Conservation (phyloP, 1,140 invertebrate genomes). For the Dreissena polymorpha region DNA sequence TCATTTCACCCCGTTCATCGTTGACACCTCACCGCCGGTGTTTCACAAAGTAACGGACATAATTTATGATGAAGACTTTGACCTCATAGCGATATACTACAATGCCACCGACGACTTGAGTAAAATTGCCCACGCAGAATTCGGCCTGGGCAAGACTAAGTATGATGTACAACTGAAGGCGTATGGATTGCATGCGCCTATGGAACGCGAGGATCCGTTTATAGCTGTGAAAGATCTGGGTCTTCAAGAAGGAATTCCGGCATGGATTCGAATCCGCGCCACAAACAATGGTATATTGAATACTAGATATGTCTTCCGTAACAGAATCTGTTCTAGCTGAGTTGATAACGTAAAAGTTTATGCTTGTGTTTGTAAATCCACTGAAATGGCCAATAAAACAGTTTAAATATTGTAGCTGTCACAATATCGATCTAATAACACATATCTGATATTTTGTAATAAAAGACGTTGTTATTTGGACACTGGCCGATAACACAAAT, state of each 20-base stretch:
- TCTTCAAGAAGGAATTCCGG: slow-evolving; percentile 59
- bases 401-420: too few relatives aligned
- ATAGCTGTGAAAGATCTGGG: slow-evolving; percentile 63
- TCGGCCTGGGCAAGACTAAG: slow-evolving; percentile 68
- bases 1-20: slow-evolving; percentile 63
- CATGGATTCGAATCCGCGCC: slow-evolving; percentile 64
- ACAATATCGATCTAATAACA: too few relatives aligned
- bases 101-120: slow-evolving; percentile 60
- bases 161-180: slow-evolving; percentile 66
- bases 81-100: slow-evolving; percentile 66
- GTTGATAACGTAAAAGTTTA: too few relatives aligned
- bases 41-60: slow-evolving; percentile 60
- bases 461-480: too few relatives aligned
- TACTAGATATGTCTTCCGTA: too few relatives aligned
- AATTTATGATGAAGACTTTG: slow-evolving; percentile 71
- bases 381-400: too few relatives aligned
- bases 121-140: slow-evolving; percentile 61
- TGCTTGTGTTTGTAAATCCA: too few relatives aligned
- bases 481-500: too few relatives aligned
- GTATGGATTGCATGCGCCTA: slow-evolving; percentile 59
- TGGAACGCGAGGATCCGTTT: slow-evolving; percentile 55
- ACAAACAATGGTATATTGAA: slow-evolving; percentile 65
- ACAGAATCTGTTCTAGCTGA: too few relatives aligned
- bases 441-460: too few relatives aligned
- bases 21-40: slow-evolving; percentile 67